Conservation (phyloP, 2,113 vertebrate genomes). For the Lampris megalopsis region DNA sequence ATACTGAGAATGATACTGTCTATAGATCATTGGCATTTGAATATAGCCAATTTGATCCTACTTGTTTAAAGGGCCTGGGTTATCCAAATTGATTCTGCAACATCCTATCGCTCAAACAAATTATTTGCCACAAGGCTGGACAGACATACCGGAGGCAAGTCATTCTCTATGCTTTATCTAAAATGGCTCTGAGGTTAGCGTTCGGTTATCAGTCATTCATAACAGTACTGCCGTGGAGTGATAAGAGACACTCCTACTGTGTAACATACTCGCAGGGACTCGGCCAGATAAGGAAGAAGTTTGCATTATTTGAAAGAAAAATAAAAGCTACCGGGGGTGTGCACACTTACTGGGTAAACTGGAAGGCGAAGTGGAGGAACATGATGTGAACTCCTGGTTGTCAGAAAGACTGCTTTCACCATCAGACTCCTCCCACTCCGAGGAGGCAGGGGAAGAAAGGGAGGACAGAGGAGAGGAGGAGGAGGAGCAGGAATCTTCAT, state of each 20-base stretch:
- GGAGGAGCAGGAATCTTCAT: constrained; percentile 82
- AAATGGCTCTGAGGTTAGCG: constrained; percentile 29
- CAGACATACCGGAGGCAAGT: constrained; percentile 19
- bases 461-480: constrained; percentile 83
- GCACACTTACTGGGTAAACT: constrained; percentile 85
- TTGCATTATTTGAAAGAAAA: constrained; percentile 67
- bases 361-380: constrained; percentile 56
- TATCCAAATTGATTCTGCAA: constrained; percentile 68
- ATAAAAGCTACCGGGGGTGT: background rate
- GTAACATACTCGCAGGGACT: constrained; percentile 40
- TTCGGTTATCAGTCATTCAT: constrained; percentile 60
- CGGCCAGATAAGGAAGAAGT: constrained; percentile 50
- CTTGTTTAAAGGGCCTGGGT: constrained; percentile 43
- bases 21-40: constrained; percentile 12
- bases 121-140: constrained; percentile 34
- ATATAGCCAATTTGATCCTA: constrained; percentile 35
- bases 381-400: constrained; percentile 55
- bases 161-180: constrained; percentile 48
- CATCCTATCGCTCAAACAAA: constrained; percentile 64
- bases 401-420: constrained; percentile 77
- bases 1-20: background rate
- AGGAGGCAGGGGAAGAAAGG: constrained; percentile 78
- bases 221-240: constrained; percentile 56
- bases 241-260: constrained; percentile 74
- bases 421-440: constrained; percentile 87